phyloP scores from a whole-genome alignment of 1,140 invertebrate genomes.

The Nasonia vitripennis region DNA sequence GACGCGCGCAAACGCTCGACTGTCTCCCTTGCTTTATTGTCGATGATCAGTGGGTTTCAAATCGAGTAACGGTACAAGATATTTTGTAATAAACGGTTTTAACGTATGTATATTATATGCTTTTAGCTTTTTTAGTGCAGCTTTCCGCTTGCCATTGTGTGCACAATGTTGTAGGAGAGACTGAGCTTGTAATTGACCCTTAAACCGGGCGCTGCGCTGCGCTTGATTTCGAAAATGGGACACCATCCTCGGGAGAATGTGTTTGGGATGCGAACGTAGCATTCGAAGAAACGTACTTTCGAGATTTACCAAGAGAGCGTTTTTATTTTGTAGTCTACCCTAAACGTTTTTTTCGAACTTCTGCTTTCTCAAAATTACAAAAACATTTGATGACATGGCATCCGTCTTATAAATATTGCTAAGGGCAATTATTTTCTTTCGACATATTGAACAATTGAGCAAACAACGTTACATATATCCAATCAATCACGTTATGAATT shows the following conservation, averaged over 20 bases:
- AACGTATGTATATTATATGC: neutral
- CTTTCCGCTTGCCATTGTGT: neutral
- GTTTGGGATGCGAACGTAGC: neutral
- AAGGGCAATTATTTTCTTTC: neutral
- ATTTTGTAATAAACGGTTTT: constrained; percentile 26
- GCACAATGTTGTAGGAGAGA: constrained; percentile 22
- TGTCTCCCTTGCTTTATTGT: constrained; percentile 27
- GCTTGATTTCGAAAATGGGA: neutral
- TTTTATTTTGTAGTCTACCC: neutral
- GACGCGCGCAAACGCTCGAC: neutral
- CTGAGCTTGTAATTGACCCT: constrained; percentile 1
- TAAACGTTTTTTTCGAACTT: neutral
- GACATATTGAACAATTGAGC: neutral
- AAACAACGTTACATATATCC: too few relatives aligned
- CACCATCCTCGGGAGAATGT: neutral
- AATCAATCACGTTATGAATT: neutral
- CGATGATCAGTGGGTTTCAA: constrained; percentile 34
- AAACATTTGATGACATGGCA: neutral
- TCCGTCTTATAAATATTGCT: neutral
- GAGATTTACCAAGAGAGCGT: neutral
- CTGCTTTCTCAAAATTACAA: neutral
- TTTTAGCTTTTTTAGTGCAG: neutral
- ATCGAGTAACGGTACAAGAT: neutral
- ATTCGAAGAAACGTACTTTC: neutral
- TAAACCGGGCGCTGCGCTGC: neutral